phyloP scores from a whole-genome alignment of 2,888 invertebrate species.

The Drosophila barbarae region DNA sequence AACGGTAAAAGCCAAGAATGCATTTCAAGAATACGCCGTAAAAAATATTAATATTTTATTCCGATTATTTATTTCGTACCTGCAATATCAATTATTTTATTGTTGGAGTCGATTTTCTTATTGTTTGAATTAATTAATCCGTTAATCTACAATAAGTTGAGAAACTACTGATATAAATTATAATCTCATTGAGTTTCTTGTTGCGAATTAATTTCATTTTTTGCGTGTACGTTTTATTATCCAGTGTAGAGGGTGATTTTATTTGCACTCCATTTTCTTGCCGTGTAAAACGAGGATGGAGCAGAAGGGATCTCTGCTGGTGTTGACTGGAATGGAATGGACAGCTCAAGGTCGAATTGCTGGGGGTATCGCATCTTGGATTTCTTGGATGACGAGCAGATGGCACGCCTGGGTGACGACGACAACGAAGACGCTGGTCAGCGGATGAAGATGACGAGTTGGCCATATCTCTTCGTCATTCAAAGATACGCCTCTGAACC shows the following conservation, averaged over 20 bases:
- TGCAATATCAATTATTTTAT: neutral
- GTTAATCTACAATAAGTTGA: too few relatives aligned
- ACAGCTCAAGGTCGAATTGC: constrained; percentile 44
- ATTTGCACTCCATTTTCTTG: neutral
- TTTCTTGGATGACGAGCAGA: constrained; percentile 60
- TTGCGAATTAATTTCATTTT: neutral
- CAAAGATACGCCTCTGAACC: constrained; percentile 16
- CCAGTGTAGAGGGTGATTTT: neutral
- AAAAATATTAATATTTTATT: neutral
- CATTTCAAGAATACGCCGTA: constrained; percentile 18
- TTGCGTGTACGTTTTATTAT: too few relatives aligned
- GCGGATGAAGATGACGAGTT: constrained; percentile 30
- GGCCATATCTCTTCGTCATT: constrained; percentile 24
- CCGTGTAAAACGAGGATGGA: constrained; percentile 1
- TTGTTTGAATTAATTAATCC: neutral
- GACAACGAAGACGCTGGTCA: constrained; percentile 18
- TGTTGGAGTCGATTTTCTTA: neutral
- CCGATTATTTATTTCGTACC: too few relatives aligned
- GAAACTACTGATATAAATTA: neutral
- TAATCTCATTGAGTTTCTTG: neutral
- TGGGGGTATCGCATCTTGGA: constrained; percentile 12
- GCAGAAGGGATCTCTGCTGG: constrained; percentile 21
- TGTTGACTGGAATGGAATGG: constrained; percentile 20
- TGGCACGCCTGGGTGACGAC: constrained; percentile 63
- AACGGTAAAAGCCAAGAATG: constrained; percentile 45